Evolutionary conservation across 2,888 invertebrate genomes (phyloP).

Genomic region (Ceratothoa steindachneri): DNA sequence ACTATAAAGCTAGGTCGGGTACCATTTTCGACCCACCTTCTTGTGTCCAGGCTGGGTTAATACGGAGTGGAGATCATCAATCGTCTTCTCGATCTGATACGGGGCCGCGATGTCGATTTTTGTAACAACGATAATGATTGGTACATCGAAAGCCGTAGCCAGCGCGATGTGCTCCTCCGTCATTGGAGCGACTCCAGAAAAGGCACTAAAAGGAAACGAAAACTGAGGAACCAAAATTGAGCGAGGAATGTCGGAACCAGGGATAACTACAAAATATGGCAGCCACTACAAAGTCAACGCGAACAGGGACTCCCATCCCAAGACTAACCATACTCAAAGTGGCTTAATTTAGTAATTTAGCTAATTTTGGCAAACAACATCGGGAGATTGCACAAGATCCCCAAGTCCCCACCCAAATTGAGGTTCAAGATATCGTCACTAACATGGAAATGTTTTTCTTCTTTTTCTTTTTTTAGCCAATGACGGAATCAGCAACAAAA

Average conservation of each 20-base stretch:
- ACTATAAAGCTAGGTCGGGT: neutral
- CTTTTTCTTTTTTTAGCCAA: too few relatives aligned
- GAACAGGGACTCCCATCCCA: neutral
- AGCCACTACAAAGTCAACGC: neutral
- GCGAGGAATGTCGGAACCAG: neutral
- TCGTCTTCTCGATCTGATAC: conserved; percentile 34
- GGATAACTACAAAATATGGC: neutral
- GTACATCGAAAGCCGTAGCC: conserved; percentile 59
- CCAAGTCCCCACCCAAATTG: too few relatives aligned
- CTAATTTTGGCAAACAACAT: too few relatives aligned
- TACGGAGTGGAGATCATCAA: conserved; percentile 25
- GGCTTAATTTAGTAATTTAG: too few relatives aligned
- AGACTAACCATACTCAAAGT: neutral
- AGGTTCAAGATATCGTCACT: too few relatives aligned
- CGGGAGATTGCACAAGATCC: too few relatives aligned
- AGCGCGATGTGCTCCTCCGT: conserved; percentile 68
- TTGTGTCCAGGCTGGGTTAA: conserved; percentile 43
- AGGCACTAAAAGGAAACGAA: conserved; percentile 82
- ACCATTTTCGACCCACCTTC: conserved; percentile 19
- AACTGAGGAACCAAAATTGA: conserved; percentile 14
- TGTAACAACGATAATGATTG: conserved; percentile 93
- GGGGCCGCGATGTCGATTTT: conserved; percentile 94
- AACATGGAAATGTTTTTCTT: too few relatives aligned
- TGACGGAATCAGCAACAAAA: too few relatives aligned
- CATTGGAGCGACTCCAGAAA: conserved; percentile 73